Percentiles rank a stretch among this genome's conserved stretches.
Conservation (phyloP, 1,140 invertebrate species). For the Palaemon carinicauda region DNA sequence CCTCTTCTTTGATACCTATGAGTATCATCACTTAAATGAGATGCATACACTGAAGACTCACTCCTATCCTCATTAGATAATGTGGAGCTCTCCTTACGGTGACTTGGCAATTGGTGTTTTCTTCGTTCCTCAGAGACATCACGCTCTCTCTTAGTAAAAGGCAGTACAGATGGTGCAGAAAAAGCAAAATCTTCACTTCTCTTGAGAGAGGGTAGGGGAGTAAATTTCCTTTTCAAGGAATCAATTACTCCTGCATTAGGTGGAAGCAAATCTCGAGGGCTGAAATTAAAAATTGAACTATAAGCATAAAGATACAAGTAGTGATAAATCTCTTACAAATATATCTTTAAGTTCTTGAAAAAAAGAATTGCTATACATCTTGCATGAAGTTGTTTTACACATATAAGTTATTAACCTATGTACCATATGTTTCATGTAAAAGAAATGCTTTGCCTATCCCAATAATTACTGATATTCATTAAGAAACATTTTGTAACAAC, state of each 20-base stretch:
- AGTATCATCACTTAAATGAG: neutral
- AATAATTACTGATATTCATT: too few species aligned
- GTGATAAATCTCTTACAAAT: neutral
- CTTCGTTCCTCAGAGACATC: conserved; percentile 39
- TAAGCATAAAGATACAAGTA: neutral
- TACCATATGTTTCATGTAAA: too few species aligned
- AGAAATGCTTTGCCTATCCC: too few species aligned
- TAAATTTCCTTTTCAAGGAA: conserved; percentile 42
- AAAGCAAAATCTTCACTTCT: conserved; percentile 25
- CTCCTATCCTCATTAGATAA: conserved; percentile 12
- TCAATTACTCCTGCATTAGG: conserved; percentile 43
- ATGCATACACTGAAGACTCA: neutral
- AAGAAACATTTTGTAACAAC: too few species aligned
- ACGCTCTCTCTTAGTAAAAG: conserved; percentile 11
- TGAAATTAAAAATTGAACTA: neutral
- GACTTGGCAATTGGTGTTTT: conserved; percentile 1
- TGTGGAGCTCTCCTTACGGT: neutral
- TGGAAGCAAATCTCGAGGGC: conserved; percentile 42
- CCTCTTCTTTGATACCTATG: too few species aligned
- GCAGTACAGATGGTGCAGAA: conserved; percentile 5
- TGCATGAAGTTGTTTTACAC: too few species aligned
- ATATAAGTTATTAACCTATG: too few species aligned
- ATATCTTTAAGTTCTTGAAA: neutral
- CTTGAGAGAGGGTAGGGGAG: conserved; percentile 35
- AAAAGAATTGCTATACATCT: neutral